A percentile compares a stretch with the other conserved stretches of the same genome.
Conservation (phyloP, 1,140 invertebrate genomes). For the Chionoecetes opilio region DNA sequence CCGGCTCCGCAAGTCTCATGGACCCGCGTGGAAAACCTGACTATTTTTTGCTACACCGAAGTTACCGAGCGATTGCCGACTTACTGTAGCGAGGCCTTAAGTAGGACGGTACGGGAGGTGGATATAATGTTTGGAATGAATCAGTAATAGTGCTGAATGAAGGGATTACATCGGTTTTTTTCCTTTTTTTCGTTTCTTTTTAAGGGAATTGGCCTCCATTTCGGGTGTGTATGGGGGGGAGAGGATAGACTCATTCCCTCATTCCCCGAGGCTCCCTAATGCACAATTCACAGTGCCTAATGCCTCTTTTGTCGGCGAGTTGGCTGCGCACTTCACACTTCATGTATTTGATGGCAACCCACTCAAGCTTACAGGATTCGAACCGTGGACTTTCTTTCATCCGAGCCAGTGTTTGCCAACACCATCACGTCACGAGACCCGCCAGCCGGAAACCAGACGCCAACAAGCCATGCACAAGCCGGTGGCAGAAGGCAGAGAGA, state of each 20-base stretch:
- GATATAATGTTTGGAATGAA: background rate
- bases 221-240: background rate
- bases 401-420: constrained; percentile 73
- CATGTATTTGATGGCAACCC: constrained; percentile 70
- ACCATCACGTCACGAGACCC: constrained; percentile 65
- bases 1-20: background rate
- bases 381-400: constrained; percentile 59
- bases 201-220: background rate
- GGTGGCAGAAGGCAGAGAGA: background rate
- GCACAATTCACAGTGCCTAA: constrained; percentile 71
- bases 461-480: constrained; percentile 36
- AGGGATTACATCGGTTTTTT: background rate
- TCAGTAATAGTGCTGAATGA: background rate
- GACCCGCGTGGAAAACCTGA: no score
- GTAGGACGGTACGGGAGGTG: no score
- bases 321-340: constrained; percentile 76
- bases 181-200: background rate
- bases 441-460: constrained; percentile 38
- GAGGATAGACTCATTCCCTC: background rate
- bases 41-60: no score
- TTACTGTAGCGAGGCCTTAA: no score
- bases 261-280: constrained; percentile 55
- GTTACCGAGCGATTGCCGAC: no score
- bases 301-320: constrained; percentile 69
- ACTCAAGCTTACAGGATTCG: constrained; percentile 76